Evolutionary conservation across 2,888 invertebrate genomes (phyloP).

Genomic region (Limenitis camilla): DNA sequence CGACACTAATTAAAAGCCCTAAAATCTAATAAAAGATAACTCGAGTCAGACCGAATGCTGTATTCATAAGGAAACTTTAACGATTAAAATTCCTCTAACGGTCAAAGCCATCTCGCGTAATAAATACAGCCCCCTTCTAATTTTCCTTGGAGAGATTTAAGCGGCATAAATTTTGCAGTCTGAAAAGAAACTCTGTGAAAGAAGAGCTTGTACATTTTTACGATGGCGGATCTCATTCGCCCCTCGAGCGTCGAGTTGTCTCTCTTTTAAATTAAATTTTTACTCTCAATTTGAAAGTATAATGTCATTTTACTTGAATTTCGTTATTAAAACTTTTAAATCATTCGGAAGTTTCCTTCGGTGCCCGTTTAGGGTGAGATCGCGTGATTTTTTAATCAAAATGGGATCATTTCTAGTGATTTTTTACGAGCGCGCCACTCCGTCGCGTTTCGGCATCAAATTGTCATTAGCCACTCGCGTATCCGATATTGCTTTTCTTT

Average conservation of each 20-base stretch:
- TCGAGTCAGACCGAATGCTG: constrained; percentile 56
- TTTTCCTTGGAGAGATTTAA: constrained; percentile 71
- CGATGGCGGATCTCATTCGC: constrained; percentile 67
- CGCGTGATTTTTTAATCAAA: constrained; percentile 74
- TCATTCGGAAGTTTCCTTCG: constrained; percentile 68
- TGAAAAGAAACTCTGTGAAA: constrained; percentile 71
- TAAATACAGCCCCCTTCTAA: constrained; percentile 69
- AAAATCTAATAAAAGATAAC: constrained; percentile 71
- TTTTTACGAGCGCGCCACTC: constrained; percentile 70
- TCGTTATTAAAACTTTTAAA: constrained; percentile 76
- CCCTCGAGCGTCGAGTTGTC: constrained; percentile 67
- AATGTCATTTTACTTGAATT: constrained; percentile 75
- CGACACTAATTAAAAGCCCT: constrained; percentile 64
- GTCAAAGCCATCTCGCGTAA: constrained; percentile 66
- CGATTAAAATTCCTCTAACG: constrained; percentile 73
- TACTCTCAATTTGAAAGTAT: constrained; percentile 77
- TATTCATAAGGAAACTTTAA: constrained; percentile 70
- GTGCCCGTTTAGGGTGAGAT: constrained; percentile 55
- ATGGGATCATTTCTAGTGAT: constrained; percentile 72
- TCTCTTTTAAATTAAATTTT: constrained; percentile 76
- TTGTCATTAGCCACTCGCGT: constrained; percentile 71
- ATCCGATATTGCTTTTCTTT: constrained; percentile 71
- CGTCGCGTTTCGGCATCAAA: constrained; percentile 63
- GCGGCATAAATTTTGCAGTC: constrained; percentile 66
- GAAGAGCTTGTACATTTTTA: constrained; percentile 73